Conservation (phyloP, 1,140 invertebrate species). For the Drosophila ohnishii region DNA sequence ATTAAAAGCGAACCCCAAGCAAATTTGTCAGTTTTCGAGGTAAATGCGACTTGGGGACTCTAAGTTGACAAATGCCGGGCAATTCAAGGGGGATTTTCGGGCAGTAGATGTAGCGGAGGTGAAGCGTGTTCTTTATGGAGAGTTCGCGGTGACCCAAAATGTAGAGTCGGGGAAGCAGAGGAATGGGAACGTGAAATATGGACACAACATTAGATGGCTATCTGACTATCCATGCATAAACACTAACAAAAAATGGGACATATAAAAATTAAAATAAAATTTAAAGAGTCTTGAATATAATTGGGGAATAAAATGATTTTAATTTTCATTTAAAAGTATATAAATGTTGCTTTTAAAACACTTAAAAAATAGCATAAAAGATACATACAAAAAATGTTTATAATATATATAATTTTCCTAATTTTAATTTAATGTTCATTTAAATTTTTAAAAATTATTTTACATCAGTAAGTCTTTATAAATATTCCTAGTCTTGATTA, state of each 20-base stretch:
- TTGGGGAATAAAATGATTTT: background rate
- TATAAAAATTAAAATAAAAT: background rate
- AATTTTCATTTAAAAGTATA: background rate
- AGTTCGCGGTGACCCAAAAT: constrained; percentile 45
- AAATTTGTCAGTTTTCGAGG: constrained; percentile 44
- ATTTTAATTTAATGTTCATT: background rate
- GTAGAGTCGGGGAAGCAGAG: constrained; percentile 2
- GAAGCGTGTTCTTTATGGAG: constrained; percentile 15
- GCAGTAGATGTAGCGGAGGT: background rate
- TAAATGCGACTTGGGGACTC: constrained; percentile 27
- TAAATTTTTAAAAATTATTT: background rate
- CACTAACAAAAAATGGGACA: constrained; percentile 1
- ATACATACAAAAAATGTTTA: too few relatives aligned
- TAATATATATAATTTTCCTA: background rate
- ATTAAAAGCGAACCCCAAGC: constrained; percentile 52
- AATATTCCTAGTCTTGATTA: background rate
- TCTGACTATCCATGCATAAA: constrained; percentile 28
- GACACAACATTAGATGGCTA: constrained; percentile 39
- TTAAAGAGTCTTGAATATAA: background rate
- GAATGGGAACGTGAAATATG: constrained; percentile 50
- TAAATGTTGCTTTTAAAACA: background rate
- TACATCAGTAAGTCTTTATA: background rate
- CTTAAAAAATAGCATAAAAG: background rate
- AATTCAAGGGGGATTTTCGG: constrained; percentile 3
- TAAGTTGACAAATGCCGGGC: constrained; percentile 37